Conservation (phyloP, 2,797 vertebrate species). For the Microchirus variegatus region DNA sequence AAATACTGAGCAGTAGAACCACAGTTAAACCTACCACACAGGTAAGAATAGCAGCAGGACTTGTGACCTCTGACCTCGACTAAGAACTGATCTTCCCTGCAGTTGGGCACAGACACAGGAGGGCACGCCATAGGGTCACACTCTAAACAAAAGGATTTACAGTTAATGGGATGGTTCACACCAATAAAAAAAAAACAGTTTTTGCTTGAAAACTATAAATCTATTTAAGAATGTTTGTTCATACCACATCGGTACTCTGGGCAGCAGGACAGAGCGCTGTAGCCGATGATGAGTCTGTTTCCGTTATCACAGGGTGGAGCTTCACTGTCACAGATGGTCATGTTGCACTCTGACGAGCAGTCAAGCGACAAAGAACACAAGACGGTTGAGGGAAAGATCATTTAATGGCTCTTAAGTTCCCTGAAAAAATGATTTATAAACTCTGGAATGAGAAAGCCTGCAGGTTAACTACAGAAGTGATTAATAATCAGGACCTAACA, state of each 20-base stretch:
- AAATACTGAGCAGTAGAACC: not conserved
- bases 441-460: too few species aligned
- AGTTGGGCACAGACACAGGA: constrained; percentile 80
- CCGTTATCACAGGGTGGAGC: constrained; percentile 85
- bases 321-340: constrained; percentile 87
- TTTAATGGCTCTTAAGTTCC: too few species aligned
- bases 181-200: not conserved
- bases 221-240: constrained; percentile 35
- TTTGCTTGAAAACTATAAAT: not conserved
- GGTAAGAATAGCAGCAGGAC: constrained; percentile 92
- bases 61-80: constrained; percentile 89
- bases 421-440: too few species aligned
- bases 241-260: constrained; percentile 94
- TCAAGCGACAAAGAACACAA: constrained; percentile 6
- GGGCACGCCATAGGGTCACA: constrained; percentile 90
- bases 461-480: too few species aligned
- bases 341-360: constrained; percentile 89
- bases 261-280: constrained; percentile 91
- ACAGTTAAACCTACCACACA: constrained; percentile 86
- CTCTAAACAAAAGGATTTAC: constrained; percentile 76
- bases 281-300: constrained; percentile 86
- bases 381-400: not conserved
- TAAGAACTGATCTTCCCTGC: constrained; percentile 94
- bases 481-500: too few species aligned
- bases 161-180: constrained; percentile 6